Conservation (phyloP, 1,140 invertebrate genomes). For the Eumaeus atala region DNA sequence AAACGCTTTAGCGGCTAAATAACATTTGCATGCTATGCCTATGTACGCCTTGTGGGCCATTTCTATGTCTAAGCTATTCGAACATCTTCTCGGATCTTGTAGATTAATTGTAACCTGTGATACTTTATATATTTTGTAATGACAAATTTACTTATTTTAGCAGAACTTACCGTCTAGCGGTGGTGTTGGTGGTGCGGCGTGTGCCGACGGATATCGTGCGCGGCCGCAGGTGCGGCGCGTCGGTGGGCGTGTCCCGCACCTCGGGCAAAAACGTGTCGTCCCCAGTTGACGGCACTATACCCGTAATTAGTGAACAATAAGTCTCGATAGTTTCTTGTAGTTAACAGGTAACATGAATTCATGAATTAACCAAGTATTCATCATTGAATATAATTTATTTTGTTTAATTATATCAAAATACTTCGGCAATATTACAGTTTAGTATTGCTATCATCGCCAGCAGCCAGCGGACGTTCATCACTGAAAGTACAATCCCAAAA, state of each 20-base stretch:
- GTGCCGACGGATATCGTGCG: slow-evolving; percentile 58
- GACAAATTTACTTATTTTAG: not conserved
- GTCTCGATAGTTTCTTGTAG: too few species aligned
- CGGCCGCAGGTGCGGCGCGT: slow-evolving; percentile 45
- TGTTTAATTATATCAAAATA: too few species aligned
- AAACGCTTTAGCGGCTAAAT: slow-evolving; percentile 11
- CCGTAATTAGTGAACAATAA: too few species aligned
- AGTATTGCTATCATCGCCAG: too few species aligned
- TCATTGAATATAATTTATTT: too few species aligned
- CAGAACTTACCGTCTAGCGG: slow-evolving; percentile 41
- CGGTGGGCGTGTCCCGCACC: slow-evolving; percentile 46
- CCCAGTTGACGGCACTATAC: slow-evolving; percentile 62
- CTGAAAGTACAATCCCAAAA: too few species aligned
- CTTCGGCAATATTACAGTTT: too few species aligned
- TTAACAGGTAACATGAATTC: too few species aligned
- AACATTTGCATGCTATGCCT: slow-evolving; percentile 5
- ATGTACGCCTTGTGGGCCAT: not conserved
- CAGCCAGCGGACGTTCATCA: too few species aligned
- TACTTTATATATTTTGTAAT: not conserved
- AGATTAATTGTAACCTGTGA: not conserved
- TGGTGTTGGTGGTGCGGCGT: slow-evolving; percentile 52
- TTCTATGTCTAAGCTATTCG: too few species aligned
- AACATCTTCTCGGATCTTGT: too few species aligned
- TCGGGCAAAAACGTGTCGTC: slow-evolving; percentile 69
- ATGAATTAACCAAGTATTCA: too few species aligned